These are phyloP conservation scores for Paelopatides confundens DNA, from an alignment of 53 echinoderm and acorn worm genomes.

Conservation along the genomic window DNA sequence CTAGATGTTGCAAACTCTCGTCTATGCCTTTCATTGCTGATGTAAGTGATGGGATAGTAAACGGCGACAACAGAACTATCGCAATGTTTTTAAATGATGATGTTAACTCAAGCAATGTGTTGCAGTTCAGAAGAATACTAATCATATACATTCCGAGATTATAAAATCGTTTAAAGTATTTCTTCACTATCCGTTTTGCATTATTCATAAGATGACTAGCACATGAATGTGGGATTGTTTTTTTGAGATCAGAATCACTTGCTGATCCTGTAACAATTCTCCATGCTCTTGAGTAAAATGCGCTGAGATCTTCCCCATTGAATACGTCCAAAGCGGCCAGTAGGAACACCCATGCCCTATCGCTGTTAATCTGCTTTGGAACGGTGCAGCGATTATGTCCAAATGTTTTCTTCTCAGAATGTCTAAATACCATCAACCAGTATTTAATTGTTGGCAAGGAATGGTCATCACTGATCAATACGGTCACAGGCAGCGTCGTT, in stretches of 20 bases:
- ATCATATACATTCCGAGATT: constrained; percentile 8
- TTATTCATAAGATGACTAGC: not conserved
- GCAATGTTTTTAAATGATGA: not conserved
- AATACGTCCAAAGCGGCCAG: constrained; percentile 1
- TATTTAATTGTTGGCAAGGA: not conserved
- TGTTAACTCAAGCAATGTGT: not conserved
- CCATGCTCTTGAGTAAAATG: constrained; percentile 4
- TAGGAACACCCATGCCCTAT: constrained; percentile 22
- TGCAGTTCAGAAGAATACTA: not conserved
- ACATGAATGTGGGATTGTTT: not conserved
- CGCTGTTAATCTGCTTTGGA: constrained; percentile 11
- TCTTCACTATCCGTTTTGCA: not conserved
- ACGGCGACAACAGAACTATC: not conserved
- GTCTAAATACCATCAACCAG: constrained; percentile 5
- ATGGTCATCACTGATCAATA: not conserved
- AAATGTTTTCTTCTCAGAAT: not conserved
- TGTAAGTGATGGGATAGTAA: not conserved
- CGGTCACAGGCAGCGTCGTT: constrained; percentile 23
- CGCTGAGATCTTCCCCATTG: not conserved
- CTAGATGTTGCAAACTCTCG: not conserved
- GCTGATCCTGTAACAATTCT: not conserved
- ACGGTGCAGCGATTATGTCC: not conserved
- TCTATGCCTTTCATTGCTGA: not conserved
- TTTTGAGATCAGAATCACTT: not conserved
- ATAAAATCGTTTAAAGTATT: not conserved